Evolutionary conservation across 2,888 invertebrate genomes (phyloP).

Genomic region (Pachliopta kotzebuea): DNA sequence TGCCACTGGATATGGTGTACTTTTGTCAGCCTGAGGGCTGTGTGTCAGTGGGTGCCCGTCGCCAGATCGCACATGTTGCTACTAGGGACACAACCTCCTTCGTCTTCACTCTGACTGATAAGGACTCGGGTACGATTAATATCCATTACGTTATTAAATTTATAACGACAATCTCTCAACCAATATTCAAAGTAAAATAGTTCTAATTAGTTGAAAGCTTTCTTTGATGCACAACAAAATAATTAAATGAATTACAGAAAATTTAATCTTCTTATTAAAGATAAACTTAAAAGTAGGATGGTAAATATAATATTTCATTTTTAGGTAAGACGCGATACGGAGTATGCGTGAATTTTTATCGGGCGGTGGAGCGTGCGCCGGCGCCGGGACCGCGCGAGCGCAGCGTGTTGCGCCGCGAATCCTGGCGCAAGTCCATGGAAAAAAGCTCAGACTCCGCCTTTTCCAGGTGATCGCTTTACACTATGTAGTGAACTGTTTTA

Average conservation of each 20-base stretch:
- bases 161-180: not conserved
- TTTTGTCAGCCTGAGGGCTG: constrained; percentile 99
- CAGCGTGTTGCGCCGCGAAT: constrained; percentile 85
- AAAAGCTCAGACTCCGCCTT: constrained; percentile 95
- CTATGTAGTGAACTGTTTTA: not conserved
- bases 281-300: no score
- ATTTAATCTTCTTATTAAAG: no score
- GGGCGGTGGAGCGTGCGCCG: constrained; percentile 89
- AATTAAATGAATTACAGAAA: no score
- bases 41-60: constrained; percentile 92
- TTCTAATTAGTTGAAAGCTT: no score
- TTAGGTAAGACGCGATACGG: constrained; percentile 94
- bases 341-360: constrained; percentile 98
- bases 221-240: no score
- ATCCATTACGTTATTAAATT: not conserved
- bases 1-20: constrained; percentile 99
- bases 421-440: constrained; percentile 95
- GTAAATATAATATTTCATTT: not conserved
- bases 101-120: constrained; percentile 98
- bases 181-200: not conserved
- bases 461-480: constrained; percentile 86
- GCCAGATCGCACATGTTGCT: constrained; percentile 68
- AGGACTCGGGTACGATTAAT: constrained; percentile 90
- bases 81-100: constrained; percentile 97
- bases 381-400: constrained; percentile 68